These are phyloP conservation scores for Poecilia gillii DNA, from an alignment of 2,797 vertebrate species.

Conservation along the genomic window DNA sequence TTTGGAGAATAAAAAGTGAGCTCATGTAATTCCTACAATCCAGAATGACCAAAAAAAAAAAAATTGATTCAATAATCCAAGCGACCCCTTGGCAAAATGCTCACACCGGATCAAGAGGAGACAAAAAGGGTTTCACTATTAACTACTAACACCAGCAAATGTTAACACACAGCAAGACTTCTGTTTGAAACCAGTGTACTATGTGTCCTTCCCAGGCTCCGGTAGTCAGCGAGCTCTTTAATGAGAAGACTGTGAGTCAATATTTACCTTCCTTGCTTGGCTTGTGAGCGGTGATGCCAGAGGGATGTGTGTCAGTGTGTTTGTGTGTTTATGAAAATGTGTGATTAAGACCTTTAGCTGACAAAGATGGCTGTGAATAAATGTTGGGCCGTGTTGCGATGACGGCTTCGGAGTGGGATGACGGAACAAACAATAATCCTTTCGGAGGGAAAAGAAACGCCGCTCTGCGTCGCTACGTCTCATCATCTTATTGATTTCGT, in stretches of 20 bases:
- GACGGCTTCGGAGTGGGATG: slow-evolving; percentile 41
- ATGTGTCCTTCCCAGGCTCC: slow-evolving; percentile 42
- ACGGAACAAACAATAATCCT: slow-evolving; percentile 49
- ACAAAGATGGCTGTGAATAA: slow-evolving; percentile 55
- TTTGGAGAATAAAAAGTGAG: slow-evolving; percentile 48
- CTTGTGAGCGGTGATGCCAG: slow-evolving; percentile 43
- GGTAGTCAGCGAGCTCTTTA: slow-evolving; percentile 50
- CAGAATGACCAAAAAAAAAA: slow-evolving; percentile 43
- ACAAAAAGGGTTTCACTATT: slow-evolving; percentile 34
- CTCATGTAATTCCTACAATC: slow-evolving; percentile 57
- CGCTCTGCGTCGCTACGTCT: slow-evolving; percentile 38
- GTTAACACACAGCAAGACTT: slow-evolving; percentile 19
- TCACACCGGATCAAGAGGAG: slow-evolving; percentile 6
- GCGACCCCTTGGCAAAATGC: slow-evolving; percentile 24
- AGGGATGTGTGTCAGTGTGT: slow-evolving; percentile 63
- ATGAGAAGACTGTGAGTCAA: slow-evolving; percentile 65
- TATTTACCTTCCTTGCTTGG: slow-evolving; percentile 57
- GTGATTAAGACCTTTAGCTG: slow-evolving; percentile 50
- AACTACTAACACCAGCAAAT: slow-evolving; percentile 18
- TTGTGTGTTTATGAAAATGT: slow-evolving; percentile 72
- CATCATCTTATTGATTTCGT: background rate
- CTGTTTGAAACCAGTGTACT: slow-evolving; percentile 38
- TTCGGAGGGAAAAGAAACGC: slow-evolving; percentile 14
- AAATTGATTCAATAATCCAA: slow-evolving; percentile 27
- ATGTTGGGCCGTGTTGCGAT: slow-evolving; percentile 37